These are phyloP conservation scores for Tyrophagus putrescentiae DNA, from an alignment of 1,140 invertebrate species.

Conservation along the genomic window DNA sequence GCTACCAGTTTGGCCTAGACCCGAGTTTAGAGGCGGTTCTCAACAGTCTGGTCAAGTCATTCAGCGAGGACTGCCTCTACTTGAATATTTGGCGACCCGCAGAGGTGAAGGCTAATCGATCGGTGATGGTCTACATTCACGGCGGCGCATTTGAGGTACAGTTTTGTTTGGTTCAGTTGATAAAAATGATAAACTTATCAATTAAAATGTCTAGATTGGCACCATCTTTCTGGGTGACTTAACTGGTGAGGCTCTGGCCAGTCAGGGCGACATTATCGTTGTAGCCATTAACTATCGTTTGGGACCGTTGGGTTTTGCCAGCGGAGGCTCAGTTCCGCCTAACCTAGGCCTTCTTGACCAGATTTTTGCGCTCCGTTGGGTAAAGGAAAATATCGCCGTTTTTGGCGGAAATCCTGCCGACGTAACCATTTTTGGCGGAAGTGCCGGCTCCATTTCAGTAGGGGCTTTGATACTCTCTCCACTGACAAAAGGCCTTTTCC, in stretches of 20 bases:
- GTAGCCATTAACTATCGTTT: too few species aligned
- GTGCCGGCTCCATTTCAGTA: constrained; percentile 31
- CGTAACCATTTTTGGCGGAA: constrained; percentile 41
- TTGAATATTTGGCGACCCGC: constrained; percentile 74
- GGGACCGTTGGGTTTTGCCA: too few species aligned
- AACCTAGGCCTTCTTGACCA: too few species aligned
- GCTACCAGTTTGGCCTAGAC: too few species aligned
- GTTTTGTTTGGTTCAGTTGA: too few species aligned
- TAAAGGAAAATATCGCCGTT: constrained; percentile 31
- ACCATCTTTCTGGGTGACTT: constrained; percentile 64
- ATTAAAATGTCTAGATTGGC: constrained; percentile 81
- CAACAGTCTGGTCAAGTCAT: too few species aligned
- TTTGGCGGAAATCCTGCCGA: constrained; percentile 32
- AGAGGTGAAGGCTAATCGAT: constrained; percentile 34
- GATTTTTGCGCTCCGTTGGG: constrained; percentile 35
- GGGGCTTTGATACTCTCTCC: constrained; percentile 34
- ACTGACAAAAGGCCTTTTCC: constrained; percentile 22
- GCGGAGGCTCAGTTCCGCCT: too few species aligned
- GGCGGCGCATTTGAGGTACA: constrained; percentile 53
- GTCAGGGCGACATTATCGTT: too few species aligned
- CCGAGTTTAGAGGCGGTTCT: too few species aligned
- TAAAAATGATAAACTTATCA: too few species aligned
- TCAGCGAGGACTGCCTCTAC: constrained; percentile 92
- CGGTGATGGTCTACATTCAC: constrained; percentile 63
- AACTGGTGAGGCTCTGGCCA: constrained; percentile 89